A percentile compares a stretch with the other conserved stretches of the same genome.
phyloP scores from a whole-genome alignment of 2,888 invertebrate species.

The Monochamus alternatus region DNA sequence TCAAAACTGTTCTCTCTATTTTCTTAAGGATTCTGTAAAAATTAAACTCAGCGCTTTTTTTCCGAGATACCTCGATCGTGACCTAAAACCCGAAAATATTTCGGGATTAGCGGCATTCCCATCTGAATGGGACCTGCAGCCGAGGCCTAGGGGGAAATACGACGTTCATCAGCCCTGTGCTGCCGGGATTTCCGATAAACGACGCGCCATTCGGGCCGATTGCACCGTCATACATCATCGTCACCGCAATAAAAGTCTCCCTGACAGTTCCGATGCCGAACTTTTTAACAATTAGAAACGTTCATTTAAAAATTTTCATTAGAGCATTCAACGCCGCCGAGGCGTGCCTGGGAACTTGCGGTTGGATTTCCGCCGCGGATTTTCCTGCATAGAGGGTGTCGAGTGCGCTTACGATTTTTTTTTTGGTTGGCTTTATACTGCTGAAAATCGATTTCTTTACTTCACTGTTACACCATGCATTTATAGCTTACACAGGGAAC shows the following conservation, averaged over 20 bases:
- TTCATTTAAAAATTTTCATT: conserved; percentile 24
- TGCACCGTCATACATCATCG: conserved; percentile 18
- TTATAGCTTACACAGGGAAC: too few species aligned
- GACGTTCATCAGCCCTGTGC: conserved; percentile 12
- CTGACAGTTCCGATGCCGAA: conserved; percentile 22
- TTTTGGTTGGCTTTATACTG: too few species aligned
- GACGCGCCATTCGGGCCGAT: conserved; percentile 2
- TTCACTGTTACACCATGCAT: too few species aligned
- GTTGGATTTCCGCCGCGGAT: conserved; percentile 4
- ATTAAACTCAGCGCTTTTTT: too few species aligned
- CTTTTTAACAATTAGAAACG: conserved; percentile 29
- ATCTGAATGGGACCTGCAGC: conserved; percentile 15
- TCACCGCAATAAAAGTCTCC: conserved; percentile 24
- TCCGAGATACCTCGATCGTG: neutral
- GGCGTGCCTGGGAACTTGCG: neutral
- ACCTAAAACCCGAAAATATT: conserved; percentile 3
- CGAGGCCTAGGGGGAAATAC: neutral
- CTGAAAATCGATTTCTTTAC: too few species aligned
- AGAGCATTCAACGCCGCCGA: conserved; percentile 2
- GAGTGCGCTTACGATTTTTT: neutral
- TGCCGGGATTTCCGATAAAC: conserved; percentile 21
- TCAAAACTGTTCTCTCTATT: too few species aligned
- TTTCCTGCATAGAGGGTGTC: neutral
- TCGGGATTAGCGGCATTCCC: conserved; percentile 11
- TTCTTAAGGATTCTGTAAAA: too few species aligned